Conservation (phyloP, 2,888 invertebrate genomes). For the Drosophila fungiperda region DNA sequence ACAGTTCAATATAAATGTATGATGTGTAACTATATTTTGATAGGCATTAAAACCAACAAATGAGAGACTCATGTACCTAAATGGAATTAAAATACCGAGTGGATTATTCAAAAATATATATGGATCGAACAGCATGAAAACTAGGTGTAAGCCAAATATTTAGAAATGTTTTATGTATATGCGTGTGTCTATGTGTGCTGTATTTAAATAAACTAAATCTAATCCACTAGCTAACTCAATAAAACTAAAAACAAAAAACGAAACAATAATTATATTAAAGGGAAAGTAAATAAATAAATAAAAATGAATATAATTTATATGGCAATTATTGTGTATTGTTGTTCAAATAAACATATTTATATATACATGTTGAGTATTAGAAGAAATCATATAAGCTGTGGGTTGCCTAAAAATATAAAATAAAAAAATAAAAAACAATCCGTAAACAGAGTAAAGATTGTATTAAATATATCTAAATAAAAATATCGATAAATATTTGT, state of each 20-base stretch:
- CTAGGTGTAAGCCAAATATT: constrained; percentile 44
- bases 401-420: constrained; percentile 42
- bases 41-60: constrained; percentile 53
- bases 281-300: constrained; percentile 5
- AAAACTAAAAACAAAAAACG: constrained; percentile 31
- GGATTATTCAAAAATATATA: constrained; percentile 24
- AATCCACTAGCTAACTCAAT: constrained; percentile 27
- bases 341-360: constrained; percentile 48
- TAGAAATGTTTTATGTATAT: constrained; percentile 71
- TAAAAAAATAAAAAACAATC: constrained; percentile 20
- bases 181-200: constrained; percentile 40
- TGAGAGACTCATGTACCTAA: constrained; percentile 82
- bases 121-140: constrained; percentile 28
- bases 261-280: constrained; percentile 49
- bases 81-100: constrained; percentile 51
- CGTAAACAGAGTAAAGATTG: constrained; percentile 31
- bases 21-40: constrained; percentile 45
- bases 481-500: constrained; percentile 65
- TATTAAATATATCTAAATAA: constrained; percentile 46
- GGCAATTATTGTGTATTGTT: constrained; percentile 64
- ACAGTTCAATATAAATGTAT: constrained; percentile 38
- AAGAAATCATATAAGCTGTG: constrained; percentile 42
- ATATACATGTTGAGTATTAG: constrained; percentile 48
- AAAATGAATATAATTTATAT: constrained; percentile 49
- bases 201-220: constrained; percentile 31